These are phyloP conservation scores for Prosapia bicincta DNA, from an alignment of 2,888 invertebrate species.

Conservation along the genomic window DNA sequence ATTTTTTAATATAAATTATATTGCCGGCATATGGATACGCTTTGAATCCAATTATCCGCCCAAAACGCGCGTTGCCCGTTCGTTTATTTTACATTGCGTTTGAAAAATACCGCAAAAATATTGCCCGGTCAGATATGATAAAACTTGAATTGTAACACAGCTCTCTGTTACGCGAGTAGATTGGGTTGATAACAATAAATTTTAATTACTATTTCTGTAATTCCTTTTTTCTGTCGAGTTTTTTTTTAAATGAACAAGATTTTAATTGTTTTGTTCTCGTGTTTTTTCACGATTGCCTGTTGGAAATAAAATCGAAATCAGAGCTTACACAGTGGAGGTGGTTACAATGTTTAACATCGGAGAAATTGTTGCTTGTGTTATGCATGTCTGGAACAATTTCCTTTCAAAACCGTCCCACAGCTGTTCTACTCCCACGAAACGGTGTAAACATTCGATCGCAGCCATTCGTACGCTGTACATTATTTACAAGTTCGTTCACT, in stretches of 20 bases:
- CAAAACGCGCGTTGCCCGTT: slow-evolving; percentile 4
- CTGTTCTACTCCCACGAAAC: no score
- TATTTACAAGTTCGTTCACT: no score
- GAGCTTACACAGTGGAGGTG: background rate
- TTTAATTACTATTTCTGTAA: slow-evolving; percentile 2
- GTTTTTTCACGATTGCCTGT: background rate
- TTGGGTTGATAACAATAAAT: background rate
- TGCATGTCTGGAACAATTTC: no score
- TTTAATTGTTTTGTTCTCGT: background rate
- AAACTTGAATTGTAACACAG: slow-evolving; percentile 27
- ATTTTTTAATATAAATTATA: slow-evolving; percentile 30
- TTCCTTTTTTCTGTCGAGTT: background rate
- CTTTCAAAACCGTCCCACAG: no score
- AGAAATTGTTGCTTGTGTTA: no score
- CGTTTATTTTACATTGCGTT: slow-evolving; percentile 30
- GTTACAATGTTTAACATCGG: no score
- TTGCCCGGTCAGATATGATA: slow-evolving; percentile 23
- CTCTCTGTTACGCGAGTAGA: background rate
- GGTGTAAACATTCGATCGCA: no score
- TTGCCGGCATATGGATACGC: slow-evolving; percentile 16
- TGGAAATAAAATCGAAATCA: background rate
- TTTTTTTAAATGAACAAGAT: background rate
- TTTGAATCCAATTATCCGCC: slow-evolving; percentile 24
- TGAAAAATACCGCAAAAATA: slow-evolving; percentile 21
- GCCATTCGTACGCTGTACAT: no score